Conservation (phyloP, 2,888 invertebrate genomes). For the Agapostemon virescens region DNA sequence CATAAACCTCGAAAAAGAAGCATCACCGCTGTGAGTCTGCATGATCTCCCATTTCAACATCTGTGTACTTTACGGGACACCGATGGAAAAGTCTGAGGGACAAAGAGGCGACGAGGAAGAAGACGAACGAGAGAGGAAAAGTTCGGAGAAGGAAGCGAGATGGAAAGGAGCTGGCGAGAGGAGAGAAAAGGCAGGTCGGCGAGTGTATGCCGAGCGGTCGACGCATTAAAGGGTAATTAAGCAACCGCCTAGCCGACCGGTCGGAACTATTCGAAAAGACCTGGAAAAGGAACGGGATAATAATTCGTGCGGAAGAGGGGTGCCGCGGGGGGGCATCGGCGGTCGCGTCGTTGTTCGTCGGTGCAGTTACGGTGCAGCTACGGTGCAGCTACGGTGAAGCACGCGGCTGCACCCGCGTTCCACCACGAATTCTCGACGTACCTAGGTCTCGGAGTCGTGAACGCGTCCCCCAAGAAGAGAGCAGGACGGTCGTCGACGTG, state of each 20-base stretch:
- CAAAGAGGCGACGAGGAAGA: not conserved
- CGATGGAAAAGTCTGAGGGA: not conserved
- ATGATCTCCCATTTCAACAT: no score
- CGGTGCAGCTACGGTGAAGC: not conserved
- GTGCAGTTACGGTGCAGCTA: not conserved
- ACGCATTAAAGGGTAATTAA: constrained; percentile 66
- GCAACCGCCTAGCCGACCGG: constrained; percentile 49
- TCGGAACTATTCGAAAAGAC: constrained; percentile 59
- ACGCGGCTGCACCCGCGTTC: constrained; percentile 53
- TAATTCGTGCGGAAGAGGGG: constrained; percentile 58
- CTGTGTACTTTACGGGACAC: not conserved
- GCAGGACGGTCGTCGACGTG: constrained; percentile 51
- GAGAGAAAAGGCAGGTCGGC: not conserved
- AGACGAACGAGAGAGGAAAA: not conserved
- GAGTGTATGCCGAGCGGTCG: constrained; percentile 36
- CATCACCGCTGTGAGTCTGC: no score
- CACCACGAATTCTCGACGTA: constrained; percentile 67
- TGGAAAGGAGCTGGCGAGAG: not conserved
- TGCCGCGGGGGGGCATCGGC: not conserved
- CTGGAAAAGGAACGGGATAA: constrained; percentile 61
- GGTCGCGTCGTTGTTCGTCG: constrained; percentile 28
- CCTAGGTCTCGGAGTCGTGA: constrained; percentile 44
- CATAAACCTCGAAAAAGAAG: no score
- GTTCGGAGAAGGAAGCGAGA: constrained; percentile 3
- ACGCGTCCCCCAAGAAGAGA: constrained; percentile 31